A percentile compares a stretch with the other conserved stretches of the same genome.
These are phyloP conservation scores for Corydoras maculifer DNA, from an alignment of 2,113 vertebrate species.

Conservation along the genomic window DNA sequence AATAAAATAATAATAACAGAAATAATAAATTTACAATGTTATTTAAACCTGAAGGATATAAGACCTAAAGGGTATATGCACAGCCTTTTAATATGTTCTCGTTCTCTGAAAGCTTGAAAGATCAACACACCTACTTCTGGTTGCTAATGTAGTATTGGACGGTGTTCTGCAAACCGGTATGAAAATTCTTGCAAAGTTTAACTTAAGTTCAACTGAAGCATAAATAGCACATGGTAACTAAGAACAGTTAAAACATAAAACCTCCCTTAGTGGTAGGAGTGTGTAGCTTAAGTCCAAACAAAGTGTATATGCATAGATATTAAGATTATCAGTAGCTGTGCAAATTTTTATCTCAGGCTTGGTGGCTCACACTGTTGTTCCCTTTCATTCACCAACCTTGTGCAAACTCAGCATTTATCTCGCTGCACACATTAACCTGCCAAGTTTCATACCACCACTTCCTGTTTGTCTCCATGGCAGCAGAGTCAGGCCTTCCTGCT, in stretches of 20 bases:
- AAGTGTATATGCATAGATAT: not conserved
- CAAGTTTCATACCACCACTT: constrained; percentile 64
- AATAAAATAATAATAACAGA: too few relatives aligned
- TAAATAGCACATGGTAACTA: not conserved
- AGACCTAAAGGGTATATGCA: too few relatives aligned
- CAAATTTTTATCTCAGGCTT: constrained; percentile 5
- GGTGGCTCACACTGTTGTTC: constrained; percentile 24
- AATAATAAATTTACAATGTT: too few relatives aligned
- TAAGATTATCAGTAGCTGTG: not conserved
- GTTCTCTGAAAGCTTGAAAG: too few relatives aligned
- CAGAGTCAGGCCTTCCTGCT: constrained; percentile 59
- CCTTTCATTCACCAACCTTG: constrained; percentile 24
- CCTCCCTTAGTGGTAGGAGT: not conserved
- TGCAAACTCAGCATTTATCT: constrained; percentile 42
- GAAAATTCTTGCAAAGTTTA: not conserved
- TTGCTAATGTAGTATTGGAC: not conserved
- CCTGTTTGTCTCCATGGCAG: constrained; percentile 69
- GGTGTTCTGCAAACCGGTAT: not conserved
- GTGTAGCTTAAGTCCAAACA: not conserved
- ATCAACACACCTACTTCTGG: too few relatives aligned
- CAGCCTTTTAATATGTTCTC: too few relatives aligned
- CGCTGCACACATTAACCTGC: constrained; percentile 46
- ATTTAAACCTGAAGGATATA: too few relatives aligned
- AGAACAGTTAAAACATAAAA: too few relatives aligned
- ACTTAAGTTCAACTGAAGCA: not conserved